These are phyloP conservation scores for Colostygia pectinataria DNA, from an alignment of 2,888 invertebrate genomes.

Conservation along the genomic window DNA sequence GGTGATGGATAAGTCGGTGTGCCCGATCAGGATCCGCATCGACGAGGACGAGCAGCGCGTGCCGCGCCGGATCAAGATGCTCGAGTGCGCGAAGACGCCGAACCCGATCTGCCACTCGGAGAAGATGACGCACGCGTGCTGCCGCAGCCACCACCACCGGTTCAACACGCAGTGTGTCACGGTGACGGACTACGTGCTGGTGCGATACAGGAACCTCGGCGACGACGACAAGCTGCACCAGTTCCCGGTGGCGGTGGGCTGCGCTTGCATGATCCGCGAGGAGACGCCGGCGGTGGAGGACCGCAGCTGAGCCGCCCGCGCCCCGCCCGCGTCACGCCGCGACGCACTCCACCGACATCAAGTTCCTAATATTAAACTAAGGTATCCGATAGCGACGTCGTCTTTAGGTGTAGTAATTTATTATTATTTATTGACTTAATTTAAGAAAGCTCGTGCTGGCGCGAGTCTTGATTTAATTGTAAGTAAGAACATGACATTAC, in stretches of 20 bases:
- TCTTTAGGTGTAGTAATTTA: slow-evolving; percentile 24
- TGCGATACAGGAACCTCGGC: slow-evolving; percentile 47
- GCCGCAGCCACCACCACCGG: slow-evolving; percentile 55
- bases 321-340: slow-evolving; percentile 13
- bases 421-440: slow-evolving; percentile 17
- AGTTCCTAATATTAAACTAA: slow-evolving; percentile 27
- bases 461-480: slow-evolving; percentile 5
- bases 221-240: slow-evolving; percentile 31
- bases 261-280: slow-evolving; percentile 66
- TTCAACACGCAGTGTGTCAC: slow-evolving; percentile 67
- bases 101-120: slow-evolving; percentile 58
- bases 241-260: slow-evolving; percentile 66
- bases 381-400: slow-evolving; percentile 5
- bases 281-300: slow-evolving; percentile 39
- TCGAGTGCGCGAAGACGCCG: slow-evolving; percentile 59
- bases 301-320: slow-evolving; percentile 46
- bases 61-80: slow-evolving; percentile 67
- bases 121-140: slow-evolving; percentile 61
- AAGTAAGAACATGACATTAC: background rate
- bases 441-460: slow-evolving; percentile 22
- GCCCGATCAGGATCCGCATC: slow-evolving; percentile 60
- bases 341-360: slow-evolving; percentile 23
- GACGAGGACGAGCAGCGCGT: slow-evolving; percentile 58
- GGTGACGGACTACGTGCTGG: slow-evolving; percentile 68
- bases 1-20: slow-evolving; percentile 63